phyloP scores from a whole-genome alignment of 2,888 invertebrate species.

The Cremastinae sp. region DNA sequence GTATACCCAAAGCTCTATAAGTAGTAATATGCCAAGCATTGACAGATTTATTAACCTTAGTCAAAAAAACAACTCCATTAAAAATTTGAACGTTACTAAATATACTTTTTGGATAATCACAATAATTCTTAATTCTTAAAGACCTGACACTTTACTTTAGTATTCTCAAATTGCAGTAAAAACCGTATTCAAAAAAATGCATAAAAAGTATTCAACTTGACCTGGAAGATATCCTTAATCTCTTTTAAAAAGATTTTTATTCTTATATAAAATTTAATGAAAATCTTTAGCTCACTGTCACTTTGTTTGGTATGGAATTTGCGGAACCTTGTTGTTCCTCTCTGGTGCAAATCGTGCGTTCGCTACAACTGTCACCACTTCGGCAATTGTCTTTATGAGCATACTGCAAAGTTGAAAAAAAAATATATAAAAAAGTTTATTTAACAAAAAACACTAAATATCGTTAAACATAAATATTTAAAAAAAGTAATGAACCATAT shows the following conservation, averaged over 20 bases:
- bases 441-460: neutral
- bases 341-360: slow-evolving; percentile 68
- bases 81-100: too few relatives aligned
- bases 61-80: too few relatives aligned
- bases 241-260: too few relatives aligned
- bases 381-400: slow-evolving; percentile 67
- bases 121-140: too few relatives aligned
- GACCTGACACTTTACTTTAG: too few relatives aligned
- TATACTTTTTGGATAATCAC: too few relatives aligned
- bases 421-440: neutral
- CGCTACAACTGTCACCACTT: slow-evolving; percentile 62
- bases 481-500: neutral
- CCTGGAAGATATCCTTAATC: too few relatives aligned
- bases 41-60: too few relatives aligned
- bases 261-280: too few relatives aligned
- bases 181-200: neutral
- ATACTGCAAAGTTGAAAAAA: slow-evolving; percentile 70
- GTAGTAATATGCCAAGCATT: too few relatives aligned
- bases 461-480: neutral
- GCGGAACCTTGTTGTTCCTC: slow-evolving; percentile 68
- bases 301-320: slow-evolving; percentile 66
- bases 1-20: too few relatives aligned
- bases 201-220: too few relatives aligned
- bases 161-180: slow-evolving; percentile 11
- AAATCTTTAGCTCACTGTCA: slow-evolving; percentile 67